Evolutionary conservation across 2,113 vertebrate species (phyloP).

Genomic region (Chlorocebus sabaeus): DNA sequence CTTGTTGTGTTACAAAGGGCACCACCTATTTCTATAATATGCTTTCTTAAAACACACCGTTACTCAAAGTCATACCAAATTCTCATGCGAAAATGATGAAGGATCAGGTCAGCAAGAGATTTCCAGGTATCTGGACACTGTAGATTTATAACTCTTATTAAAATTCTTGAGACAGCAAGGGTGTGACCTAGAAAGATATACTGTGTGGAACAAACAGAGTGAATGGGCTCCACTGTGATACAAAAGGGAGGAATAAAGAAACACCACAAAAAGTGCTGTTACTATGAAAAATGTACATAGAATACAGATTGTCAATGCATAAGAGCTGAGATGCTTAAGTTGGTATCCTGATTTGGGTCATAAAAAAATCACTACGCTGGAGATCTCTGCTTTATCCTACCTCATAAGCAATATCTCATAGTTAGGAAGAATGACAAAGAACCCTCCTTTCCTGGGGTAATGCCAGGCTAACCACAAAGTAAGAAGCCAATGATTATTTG

Average conservation of each 20-base stretch:
- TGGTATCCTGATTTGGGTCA: neutral
- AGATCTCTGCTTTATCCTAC: neutral
- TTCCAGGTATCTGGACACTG: slow-evolving; percentile 21
- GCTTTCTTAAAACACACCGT: slow-evolving; percentile 25
- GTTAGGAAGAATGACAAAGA: neutral
- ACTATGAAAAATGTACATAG: neutral
- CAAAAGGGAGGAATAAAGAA: neutral
- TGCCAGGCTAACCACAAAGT: neutral
- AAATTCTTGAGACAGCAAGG: slow-evolving; percentile 49
- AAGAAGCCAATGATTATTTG: neutral
- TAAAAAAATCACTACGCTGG: neutral
- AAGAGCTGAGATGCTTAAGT: neutral
- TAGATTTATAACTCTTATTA: slow-evolving; percentile 45
- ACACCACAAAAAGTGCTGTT: neutral
- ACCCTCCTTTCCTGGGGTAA: neutral
- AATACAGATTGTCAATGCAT: neutral
- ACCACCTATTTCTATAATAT: neutral
- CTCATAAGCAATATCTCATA: neutral
- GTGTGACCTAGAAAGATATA: slow-evolving; percentile 54
- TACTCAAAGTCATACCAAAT: slow-evolving; percentile 46
- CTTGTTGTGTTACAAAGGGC: neutral
- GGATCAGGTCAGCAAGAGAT: slow-evolving; percentile 8
- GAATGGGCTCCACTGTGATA: neutral
- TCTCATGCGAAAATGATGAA: slow-evolving; percentile 45
- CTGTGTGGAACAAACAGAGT: neutral